Percentiles rank a stretch among this genome's conserved stretches.
Conservation (phyloP, 2,888 invertebrate genomes). For the Hydroisotoma schaefferi region DNA sequence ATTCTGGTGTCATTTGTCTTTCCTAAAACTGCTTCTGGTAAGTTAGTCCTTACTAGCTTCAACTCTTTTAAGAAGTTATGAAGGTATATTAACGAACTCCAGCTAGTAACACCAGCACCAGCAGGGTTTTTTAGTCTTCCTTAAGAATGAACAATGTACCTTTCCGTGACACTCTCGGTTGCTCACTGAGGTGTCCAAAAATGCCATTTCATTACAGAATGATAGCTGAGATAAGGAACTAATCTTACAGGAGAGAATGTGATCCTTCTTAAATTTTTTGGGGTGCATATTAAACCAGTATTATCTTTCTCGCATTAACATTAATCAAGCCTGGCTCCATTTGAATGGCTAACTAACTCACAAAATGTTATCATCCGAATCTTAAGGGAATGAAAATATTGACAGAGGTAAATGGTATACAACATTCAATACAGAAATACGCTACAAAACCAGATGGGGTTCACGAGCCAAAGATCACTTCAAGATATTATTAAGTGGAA, state of each 20-base stretch:
- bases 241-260: slow-evolving; percentile 14
- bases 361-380: too few relatives aligned
- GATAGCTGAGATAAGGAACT: slow-evolving; percentile 30
- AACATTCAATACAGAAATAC: too few relatives aligned
- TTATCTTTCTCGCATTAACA: too few relatives aligned
- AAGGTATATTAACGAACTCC: not conserved
- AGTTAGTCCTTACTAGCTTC: not conserved
- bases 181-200: slow-evolving; percentile 37
- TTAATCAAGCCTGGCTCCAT: too few relatives aligned
- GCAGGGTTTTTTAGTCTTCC: slow-evolving; percentile 17
- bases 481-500: not conserved
- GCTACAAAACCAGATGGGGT: too few relatives aligned
- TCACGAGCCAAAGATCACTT: slow-evolving; percentile 9
- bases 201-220: slow-evolving; percentile 36
- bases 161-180: slow-evolving; percentile 8
- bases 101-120: slow-evolving; percentile 1
- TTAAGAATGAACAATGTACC: slow-evolving; percentile 2
- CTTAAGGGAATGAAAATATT: too few relatives aligned
- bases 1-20: slow-evolving; percentile 16
- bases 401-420: too few relatives aligned
- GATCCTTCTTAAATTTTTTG: slow-evolving; percentile 13
- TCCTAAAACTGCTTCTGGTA: slow-evolving; percentile 16
- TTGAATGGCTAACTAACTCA: too few relatives aligned
- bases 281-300: too few relatives aligned
- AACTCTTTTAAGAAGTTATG: not conserved